These are phyloP conservation scores for Macrotrachela quadricornifera DNA, from an alignment of 1,140 invertebrate species.

Conservation along the genomic window DNA sequence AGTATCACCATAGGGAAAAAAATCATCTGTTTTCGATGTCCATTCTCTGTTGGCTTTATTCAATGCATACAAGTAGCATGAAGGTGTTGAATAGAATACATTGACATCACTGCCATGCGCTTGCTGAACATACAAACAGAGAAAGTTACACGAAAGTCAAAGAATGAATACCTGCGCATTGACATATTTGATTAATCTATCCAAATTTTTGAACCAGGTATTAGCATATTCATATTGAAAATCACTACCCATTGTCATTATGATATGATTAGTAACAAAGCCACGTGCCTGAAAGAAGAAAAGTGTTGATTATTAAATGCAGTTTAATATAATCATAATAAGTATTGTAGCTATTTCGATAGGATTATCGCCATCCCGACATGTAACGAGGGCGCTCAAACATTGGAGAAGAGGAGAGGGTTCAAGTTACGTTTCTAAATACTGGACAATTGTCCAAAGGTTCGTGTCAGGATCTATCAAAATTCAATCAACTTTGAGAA, in stretches of 20 bases:
- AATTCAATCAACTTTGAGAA: too few species aligned
- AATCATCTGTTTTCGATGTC: slow-evolving; percentile 53
- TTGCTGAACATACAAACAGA: slow-evolving; percentile 26
- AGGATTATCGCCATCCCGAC: too few species aligned
- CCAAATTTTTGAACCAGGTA: slow-evolving; percentile 62
- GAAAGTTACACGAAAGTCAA: not conserved
- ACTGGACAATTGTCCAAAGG: too few species aligned
- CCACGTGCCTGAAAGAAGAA: slow-evolving; percentile 4
- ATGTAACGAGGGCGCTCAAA: too few species aligned
- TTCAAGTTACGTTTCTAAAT: too few species aligned
- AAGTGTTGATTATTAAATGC: not conserved
- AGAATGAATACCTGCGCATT: slow-evolving; percentile 33
- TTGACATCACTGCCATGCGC: slow-evolving; percentile 42
- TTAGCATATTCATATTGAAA: slow-evolving; percentile 67
- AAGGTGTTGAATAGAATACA: slow-evolving; percentile 74
- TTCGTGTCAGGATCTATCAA: too few species aligned
- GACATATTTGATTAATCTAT: slow-evolving; percentile 55
- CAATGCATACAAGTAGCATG: slow-evolving; percentile 67
- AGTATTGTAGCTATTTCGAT: too few species aligned
- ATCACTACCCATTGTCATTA: slow-evolving; percentile 79
- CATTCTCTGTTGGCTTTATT: slow-evolving; percentile 43
- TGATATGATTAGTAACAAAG: slow-evolving; percentile 43
- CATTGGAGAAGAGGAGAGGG: too few species aligned
- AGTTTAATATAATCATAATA: too few species aligned
- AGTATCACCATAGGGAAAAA: slow-evolving; percentile 71